Conservation (phyloP, 2,113 vertebrate genomes). For the Bambusicola thoracicus region DNA sequence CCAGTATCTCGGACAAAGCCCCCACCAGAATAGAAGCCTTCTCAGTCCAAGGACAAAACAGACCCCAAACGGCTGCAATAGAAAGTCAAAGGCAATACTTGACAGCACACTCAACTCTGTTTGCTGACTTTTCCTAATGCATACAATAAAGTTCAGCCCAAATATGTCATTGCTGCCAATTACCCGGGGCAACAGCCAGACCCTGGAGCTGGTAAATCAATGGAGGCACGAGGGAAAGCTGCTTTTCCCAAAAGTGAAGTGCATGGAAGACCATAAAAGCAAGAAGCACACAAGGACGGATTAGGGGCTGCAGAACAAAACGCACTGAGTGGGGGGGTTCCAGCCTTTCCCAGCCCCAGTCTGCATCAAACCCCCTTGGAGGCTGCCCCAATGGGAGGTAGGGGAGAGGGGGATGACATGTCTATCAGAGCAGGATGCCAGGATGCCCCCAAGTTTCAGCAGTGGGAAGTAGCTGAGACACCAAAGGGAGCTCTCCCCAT, state of each 20-base stretch:
- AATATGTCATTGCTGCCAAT: conserved; percentile 67
- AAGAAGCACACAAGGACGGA: conserved; percentile 1
- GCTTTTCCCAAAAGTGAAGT: conserved; percentile 37
- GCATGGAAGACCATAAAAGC: conserved; percentile 15
- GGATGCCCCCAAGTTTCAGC: not conserved
- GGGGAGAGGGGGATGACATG: not conserved
- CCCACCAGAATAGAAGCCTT: conserved; percentile 57
- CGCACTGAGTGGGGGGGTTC: rapidly evolving
- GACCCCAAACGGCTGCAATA: conserved; percentile 24
- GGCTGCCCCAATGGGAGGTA: rapidly evolving
- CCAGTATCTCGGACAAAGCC: conserved; percentile 61
- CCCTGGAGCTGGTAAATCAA: conserved; percentile 26
- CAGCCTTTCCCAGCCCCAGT: not conserved
- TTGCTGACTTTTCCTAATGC: conserved; percentile 63
- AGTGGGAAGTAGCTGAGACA: not conserved
- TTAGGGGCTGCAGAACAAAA: conserved; percentile 45
- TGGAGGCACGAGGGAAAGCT: conserved; percentile 24
- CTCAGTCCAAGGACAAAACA: conserved; percentile 68
- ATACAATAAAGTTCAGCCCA: conserved; percentile 66
- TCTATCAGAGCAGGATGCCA: not conserved
- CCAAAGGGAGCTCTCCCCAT: not conserved
- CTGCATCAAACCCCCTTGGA: not conserved
- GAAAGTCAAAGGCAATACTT: conserved; percentile 69
- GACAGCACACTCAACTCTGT: conserved; percentile 58
- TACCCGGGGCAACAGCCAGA: conserved; percentile 24